Base-by-base conservation (phyloP, 2,113 vertebrate species). In the Tylochromis polylepis region DNA sequence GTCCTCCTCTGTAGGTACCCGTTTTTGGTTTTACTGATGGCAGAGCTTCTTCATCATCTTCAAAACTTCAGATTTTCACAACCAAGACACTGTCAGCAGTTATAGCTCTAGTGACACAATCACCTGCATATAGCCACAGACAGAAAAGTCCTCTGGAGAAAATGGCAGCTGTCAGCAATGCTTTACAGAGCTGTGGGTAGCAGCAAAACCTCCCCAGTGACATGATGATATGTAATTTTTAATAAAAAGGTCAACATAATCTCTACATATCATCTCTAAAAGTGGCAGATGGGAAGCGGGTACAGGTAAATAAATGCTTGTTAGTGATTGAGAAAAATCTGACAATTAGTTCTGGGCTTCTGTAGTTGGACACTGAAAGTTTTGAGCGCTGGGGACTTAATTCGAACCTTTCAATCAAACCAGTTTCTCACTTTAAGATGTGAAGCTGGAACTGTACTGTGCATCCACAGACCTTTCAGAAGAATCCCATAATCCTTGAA, bases 1-100 rank as follows among this genome's bases (percentile, higher is more conserved):
- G 9, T 8, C 67, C 24, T 49, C 0, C 22, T 49, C 67, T 49
- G 24, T 7, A 0, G 41, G 41, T 49, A 18, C 70, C 43, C 1
- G 7, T 41, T n/a, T 16, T 70, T 67, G 62, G 38, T 72, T 27
- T 72, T 22, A 72, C 65, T 27, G 38, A 7, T 9, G 3, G 16
- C 24, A 22, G 29, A 51, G 16, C 55, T 27, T 4, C 38, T 55
- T 62, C 14, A 14, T 49, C 22, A 57, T 57, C 34, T 79, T 67
- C 16, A 36, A 22, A 38, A 1, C 43, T 24, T 14, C 10, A 18
- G 9, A 24, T 3, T 53, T 27, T 59, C 56, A 51, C 11, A 62
- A 27, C 43, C 1, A 72, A 1, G 1, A 46, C 67, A 11, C 16
- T 6, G 5, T 62, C 60, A 65, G 34, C 20, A 67, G 62, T 8